Evolutionary conservation across 64 coral and sea anemone species (phyloP).

Genomic region (Platygyra sinensis): DNA sequence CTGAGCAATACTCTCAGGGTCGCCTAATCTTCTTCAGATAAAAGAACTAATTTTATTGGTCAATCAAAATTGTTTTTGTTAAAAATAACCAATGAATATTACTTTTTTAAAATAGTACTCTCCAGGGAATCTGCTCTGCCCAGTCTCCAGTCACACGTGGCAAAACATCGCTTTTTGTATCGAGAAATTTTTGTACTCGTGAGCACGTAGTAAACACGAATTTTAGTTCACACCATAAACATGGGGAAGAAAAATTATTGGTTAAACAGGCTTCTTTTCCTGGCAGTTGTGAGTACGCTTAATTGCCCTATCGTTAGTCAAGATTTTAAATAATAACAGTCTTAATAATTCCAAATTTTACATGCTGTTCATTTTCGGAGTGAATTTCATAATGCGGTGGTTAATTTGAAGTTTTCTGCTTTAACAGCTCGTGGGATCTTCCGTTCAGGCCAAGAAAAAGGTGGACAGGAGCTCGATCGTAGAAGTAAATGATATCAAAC

Average conservation of each 20-base stretch:
- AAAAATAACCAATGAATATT: slow-evolving; percentile 66
- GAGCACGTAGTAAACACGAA: not conserved
- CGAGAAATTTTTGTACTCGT: not conserved
- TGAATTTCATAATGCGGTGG: not conserved
- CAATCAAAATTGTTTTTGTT: not conserved
- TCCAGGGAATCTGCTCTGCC: not conserved
- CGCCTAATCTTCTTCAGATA: not conserved
- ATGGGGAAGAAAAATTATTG: slow-evolving; percentile 15
- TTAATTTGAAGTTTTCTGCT: not conserved
- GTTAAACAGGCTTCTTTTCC: not conserved
- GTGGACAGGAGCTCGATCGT: slow-evolving; percentile 72
- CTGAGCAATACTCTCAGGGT: not conserved
- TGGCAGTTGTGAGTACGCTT: slow-evolving; percentile 26
- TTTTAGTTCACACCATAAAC: not conserved
- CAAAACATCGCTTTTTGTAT: slow-evolving; percentile 29
- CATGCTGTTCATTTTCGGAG: not conserved
- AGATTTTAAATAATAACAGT: not conserved
- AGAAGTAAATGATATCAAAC: slow-evolving; percentile 84
- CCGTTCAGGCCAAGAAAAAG: slow-evolving; percentile 66
- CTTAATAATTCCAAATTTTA: not conserved
- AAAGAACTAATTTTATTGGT: slow-evolving; percentile 57
- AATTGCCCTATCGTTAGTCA: not conserved
- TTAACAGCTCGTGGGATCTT: slow-evolving; percentile 39
- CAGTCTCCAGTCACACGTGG: slow-evolving; percentile 51
- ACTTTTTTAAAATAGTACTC: slow-evolving; percentile 7